Evolutionary conservation across 2,797 vertebrate species (phyloP).

Genomic region (Galago senegalensis): DNA sequence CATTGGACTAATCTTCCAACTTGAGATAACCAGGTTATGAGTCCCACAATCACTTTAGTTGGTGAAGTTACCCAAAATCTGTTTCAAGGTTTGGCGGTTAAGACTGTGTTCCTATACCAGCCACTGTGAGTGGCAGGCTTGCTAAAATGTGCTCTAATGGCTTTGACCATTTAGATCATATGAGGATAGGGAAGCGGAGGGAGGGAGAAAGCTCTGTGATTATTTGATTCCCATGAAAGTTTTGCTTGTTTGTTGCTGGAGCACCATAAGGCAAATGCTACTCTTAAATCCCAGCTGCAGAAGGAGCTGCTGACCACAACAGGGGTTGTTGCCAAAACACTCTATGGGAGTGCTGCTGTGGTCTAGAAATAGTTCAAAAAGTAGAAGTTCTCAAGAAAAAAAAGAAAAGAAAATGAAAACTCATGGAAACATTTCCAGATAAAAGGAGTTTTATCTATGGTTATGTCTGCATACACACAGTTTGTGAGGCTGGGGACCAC

Average conservation of each 20-base stretch:
- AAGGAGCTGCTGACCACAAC: constrained; percentile 66
- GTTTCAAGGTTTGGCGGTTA: neutral
- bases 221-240: constrained; percentile 49
- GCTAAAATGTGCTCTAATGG: neutral
- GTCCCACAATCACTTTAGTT: neutral
- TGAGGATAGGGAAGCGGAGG: neutral
- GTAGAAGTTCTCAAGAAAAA: constrained; percentile 37
- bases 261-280: constrained; percentile 31
- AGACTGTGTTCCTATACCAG: neutral
- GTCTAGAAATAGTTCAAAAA: constrained; percentile 69
- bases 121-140: neutral
- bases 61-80: neutral
- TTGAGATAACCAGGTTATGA: neutral
- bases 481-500: neutral
- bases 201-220: neutral
- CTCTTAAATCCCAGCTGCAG: constrained; percentile 74
- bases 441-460: constrained; percentile 65
- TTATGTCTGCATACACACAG: neutral
- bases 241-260: constrained; percentile 55
- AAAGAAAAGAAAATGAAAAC: constrained; percentile 50
- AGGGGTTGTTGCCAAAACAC: constrained; percentile 57
- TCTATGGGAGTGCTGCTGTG: constrained; percentile 45
- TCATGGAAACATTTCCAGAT: constrained; percentile 57
- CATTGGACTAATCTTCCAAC: neutral
- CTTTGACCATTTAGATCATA: neutral